These are phyloP conservation scores for Prosapia bicincta DNA, from an alignment of 2,888 invertebrate genomes.

Conservation along the genomic window DNA sequence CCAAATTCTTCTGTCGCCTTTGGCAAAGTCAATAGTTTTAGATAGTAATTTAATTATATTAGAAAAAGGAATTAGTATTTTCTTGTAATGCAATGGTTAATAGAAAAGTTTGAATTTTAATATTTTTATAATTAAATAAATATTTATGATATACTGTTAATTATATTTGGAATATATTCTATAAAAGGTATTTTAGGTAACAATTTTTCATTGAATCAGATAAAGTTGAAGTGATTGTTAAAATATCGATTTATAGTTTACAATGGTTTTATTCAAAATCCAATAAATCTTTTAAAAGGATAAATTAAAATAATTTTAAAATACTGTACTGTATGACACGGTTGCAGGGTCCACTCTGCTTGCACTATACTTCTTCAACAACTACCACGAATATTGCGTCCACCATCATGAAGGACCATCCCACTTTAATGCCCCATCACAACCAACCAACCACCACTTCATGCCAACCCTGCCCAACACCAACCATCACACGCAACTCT, in stretches of 20 bases:
- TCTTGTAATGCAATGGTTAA: no score
- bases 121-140: no score
- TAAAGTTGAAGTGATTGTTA: no score
- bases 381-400: slow-evolving; percentile 27
- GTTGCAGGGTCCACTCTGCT: slow-evolving; percentile 31
- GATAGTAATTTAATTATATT: no score
- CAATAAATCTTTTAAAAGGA: not conserved
- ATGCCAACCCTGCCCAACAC: slow-evolving; percentile 34
- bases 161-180: no score
- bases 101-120: no score
- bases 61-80: no score
- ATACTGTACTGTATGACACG: not conserved
- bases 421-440: slow-evolving; percentile 5
- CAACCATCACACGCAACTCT: slow-evolving; percentile 30
- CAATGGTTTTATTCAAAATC: not conserved
- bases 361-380: slow-evolving; percentile 26
- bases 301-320: not conserved
- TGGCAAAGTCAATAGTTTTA: no score
- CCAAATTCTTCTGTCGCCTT: no score
- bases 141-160: no score
- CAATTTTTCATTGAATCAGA: no score
- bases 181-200: no score
- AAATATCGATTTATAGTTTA: not conserved
- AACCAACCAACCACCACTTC: slow-evolving; percentile 20
- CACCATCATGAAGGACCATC: slow-evolving; percentile 25